Base-by-base conservation (phyloP, 2,797 vertebrate genomes). In the Leptatherina wallacei region DNA sequence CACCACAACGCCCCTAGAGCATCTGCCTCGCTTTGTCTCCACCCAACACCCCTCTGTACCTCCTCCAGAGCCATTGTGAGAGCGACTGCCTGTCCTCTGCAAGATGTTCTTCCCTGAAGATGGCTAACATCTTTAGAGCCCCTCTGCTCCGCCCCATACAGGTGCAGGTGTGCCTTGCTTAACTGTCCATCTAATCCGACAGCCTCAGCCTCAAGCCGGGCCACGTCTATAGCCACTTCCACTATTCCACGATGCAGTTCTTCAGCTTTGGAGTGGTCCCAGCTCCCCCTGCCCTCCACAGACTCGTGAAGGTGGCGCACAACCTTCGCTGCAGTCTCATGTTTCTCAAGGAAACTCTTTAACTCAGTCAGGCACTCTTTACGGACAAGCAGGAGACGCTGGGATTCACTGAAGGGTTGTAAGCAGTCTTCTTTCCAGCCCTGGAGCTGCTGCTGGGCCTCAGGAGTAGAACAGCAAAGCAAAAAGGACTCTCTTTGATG, bases 11-110 rank as follows among this genome's bases (percentile, higher is more conserved):
- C 91, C 0, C 82, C 92, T 49, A 98, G 89, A 44, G 96, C 96
- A 54, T 99, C 97, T 0, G 96, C 97, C 80, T 99, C 96, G 60
- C 93, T 94, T 87, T 95, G 95, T 76, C 91, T 97, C 93, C 93
- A 96, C 85, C 98, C 89, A 75, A 96, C 77, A 84, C 94, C 61
- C 93, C 89, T 90, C 90, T 98, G 94, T 87, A 97, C 90, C 65
- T 90, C 88, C 74, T 98, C 97, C 56, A 99, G 71, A 54, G 95
- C 95, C 81, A 85, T 58, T 0, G 75, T 84, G 47, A 93, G 86
- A 65, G 75, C 83, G 79, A 91, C 89, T 2, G 90, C 84, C 81
- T 96, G 93, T 84, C 94, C 97, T 80, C 94, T 95, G 80, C 95
- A 97, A 30, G 97, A 93, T 3, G 95, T 93, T 83, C 91, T 97